phyloP scores from a whole-genome alignment of 2,113 vertebrate genomes.

The Smithornis capensis region DNA sequence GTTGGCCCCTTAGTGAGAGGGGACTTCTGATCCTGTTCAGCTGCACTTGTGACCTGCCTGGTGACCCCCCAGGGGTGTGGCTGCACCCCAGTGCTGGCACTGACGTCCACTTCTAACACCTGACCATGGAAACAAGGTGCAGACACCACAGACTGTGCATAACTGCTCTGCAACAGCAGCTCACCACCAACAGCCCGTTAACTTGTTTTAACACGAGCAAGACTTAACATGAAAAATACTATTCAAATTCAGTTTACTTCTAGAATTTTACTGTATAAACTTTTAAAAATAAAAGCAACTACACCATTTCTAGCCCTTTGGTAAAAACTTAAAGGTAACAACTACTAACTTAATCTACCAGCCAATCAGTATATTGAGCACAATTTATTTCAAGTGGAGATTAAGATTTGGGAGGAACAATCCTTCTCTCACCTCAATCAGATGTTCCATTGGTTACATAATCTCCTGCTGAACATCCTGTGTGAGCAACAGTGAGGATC shows the following conservation, averaged over 20 bases:
- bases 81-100: accelerated
- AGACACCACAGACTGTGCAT: neutral
- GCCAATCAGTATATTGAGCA: neutral
- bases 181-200: neutral
- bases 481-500: neutral
- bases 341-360: neutral
- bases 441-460: neutral
- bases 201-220: neutral
- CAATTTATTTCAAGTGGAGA: neutral
- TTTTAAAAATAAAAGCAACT: neutral
- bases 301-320: neutral
- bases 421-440: neutral
- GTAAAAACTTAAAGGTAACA: neutral
- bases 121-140: accelerated
- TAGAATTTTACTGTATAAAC: neutral
- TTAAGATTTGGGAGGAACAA: neutral
- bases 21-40: neutral
- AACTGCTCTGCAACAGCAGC: neutral
- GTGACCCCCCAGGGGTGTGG: neutral
- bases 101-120: accelerated
- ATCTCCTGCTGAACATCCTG: neutral
- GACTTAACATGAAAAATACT: neutral
- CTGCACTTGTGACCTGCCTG: accelerated
- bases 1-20: neutral
- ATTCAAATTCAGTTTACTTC: neutral